Conservation (phyloP, 2,888 invertebrate genomes). For the Coelopa pilipes region DNA sequence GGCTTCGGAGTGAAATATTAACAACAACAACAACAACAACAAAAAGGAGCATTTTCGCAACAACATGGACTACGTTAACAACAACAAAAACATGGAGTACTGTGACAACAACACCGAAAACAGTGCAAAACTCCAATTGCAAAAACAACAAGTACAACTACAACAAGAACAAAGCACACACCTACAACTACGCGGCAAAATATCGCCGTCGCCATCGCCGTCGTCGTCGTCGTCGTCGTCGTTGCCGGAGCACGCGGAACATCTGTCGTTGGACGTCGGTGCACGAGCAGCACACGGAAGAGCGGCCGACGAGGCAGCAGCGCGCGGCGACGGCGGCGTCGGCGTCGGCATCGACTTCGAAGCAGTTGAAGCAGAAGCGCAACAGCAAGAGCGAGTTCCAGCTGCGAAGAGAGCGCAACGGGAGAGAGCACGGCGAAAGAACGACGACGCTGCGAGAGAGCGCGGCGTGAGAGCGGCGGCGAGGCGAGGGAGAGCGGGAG, state of each 20-base stretch:
- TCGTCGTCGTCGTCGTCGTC: too few species aligned
- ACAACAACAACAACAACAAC: too few species aligned
- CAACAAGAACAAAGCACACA: conserved; percentile 12
- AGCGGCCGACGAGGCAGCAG: not conserved
- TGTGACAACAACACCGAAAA: not conserved
- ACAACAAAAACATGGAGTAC: not conserved
- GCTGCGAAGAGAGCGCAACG: not conserved
- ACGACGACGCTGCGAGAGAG: too few species aligned
- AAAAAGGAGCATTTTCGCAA: too few species aligned
- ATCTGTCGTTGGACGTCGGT: conserved; percentile 45
- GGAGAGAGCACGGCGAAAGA: not conserved
- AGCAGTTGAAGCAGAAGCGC: not conserved
- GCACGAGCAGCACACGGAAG: conserved; percentile 21
- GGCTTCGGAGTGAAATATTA: too few species aligned
- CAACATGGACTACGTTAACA: too few species aligned
- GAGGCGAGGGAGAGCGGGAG: too few species aligned
- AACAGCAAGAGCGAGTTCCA: not conserved
- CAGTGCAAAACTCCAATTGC: conserved; percentile 13
- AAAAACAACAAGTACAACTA: too few species aligned
- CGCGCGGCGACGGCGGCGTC: not conserved
- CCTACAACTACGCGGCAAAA: not conserved
- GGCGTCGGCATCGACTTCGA: not conserved
- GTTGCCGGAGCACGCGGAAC: conserved; percentile 38
- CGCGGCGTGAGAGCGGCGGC: too few species aligned
- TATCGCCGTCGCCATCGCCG: too few species aligned